Conservation (phyloP, 2,797 vertebrate species). For the Setipinna tenuifilis region DNA sequence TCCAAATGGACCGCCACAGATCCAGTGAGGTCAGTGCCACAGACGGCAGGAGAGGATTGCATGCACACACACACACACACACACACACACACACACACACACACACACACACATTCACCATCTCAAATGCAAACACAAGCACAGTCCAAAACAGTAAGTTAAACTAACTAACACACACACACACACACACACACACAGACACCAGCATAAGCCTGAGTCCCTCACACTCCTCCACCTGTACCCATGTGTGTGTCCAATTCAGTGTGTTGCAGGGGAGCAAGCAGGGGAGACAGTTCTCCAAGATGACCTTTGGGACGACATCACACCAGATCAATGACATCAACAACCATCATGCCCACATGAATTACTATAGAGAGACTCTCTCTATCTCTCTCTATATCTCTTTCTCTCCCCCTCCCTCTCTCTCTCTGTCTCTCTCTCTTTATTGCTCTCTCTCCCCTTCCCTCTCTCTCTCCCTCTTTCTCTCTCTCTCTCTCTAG, state of each 20-base stretch:
- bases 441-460: too few species aligned
- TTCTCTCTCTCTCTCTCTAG: neutral
- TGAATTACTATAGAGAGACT: neutral
- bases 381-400: too few species aligned
- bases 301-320: neutral
- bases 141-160: neutral
- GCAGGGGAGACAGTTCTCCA: neutral
- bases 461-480: too few species aligned
- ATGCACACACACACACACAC: neutral
- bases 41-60: neutral
- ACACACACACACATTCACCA: neutral
- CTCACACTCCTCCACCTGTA: neutral
- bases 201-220: neutral
- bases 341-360: neutral
- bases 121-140: neutral
- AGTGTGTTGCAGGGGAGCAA: neutral
- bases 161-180: neutral
- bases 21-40: neutral
- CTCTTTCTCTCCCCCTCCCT: too few species aligned
- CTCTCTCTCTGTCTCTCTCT: neutral
- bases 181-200: neutral
- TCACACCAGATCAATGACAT: neutral
- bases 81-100: constrained; percentile 8
- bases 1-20: neutral
- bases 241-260: neutral